phyloP scores from a whole-genome alignment of 2,113 vertebrate species.

The Coptodon bakossiorum region DNA sequence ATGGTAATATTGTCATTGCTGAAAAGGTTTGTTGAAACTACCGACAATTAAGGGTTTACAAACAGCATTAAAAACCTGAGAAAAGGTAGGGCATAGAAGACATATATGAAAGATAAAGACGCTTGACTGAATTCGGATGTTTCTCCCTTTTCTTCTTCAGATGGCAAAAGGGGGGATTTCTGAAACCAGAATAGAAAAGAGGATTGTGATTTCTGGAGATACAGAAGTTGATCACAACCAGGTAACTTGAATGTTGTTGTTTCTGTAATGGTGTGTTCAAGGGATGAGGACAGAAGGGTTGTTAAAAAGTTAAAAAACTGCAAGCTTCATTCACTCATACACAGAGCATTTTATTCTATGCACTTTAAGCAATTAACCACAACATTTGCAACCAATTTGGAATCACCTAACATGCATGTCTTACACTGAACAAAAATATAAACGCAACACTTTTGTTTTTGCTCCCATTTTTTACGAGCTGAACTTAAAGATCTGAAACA shows the following conservation, averaged over 20 bases:
- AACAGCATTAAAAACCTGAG: neutral
- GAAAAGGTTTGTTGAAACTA: neutral
- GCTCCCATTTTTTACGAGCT: neutral
- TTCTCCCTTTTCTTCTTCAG: slow-evolving; percentile 54
- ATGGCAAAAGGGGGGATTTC: slow-evolving; percentile 93
- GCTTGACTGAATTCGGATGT: rapidly evolving
- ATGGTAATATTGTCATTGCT: neutral
- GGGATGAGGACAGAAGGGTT: neutral
- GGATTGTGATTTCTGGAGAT: slow-evolving; percentile 96
- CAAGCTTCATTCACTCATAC: neutral
- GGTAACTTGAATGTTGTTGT: slow-evolving; percentile 1
- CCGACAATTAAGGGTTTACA: neutral
- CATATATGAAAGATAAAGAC: neutral
- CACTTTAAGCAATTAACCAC: neutral
- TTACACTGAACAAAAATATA: neutral
- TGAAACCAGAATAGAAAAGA: slow-evolving; percentile 94
- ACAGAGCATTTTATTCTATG: neutral
- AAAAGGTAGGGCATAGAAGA: neutral
- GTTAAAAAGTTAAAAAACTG: neutral
- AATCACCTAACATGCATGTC: neutral
- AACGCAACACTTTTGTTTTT: neutral
- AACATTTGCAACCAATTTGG: neutral
- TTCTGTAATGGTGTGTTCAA: neutral
- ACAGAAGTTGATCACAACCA: slow-evolving; percentile 90
- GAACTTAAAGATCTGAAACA: neutral